These are phyloP conservation scores for Notothenia coriiceps DNA, from an alignment of 2,113 vertebrate genomes.

Conservation along the genomic window DNA sequence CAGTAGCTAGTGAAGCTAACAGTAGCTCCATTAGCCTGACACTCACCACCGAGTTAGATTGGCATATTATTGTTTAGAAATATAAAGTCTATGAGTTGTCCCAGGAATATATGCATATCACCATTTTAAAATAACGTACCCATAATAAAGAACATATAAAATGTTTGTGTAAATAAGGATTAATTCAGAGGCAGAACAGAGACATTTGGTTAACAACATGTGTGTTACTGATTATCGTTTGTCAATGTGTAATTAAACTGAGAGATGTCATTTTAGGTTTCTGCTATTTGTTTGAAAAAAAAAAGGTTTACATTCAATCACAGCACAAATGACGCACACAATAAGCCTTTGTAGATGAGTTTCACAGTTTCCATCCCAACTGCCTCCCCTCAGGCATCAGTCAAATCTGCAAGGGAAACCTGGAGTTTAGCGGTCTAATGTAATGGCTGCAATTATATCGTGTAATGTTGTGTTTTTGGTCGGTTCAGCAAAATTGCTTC, in stretches of 20 bases:
- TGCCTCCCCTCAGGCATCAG: conserved; percentile 31
- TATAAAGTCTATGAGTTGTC: neutral
- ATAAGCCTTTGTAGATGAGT: conserved; percentile 39
- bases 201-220: conserved; percentile 19
- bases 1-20: too few species aligned
- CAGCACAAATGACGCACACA: conserved; percentile 33
- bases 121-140: neutral
- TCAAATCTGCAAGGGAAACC: conserved; percentile 55
- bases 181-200: conserved; percentile 2
- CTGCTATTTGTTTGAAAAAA: conserved; percentile 24
- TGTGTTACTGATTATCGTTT: conserved; percentile 30
- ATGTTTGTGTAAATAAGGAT: neutral
- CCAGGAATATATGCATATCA: neutral
- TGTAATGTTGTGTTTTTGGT: conserved; percentile 51
- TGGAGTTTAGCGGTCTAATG: conserved; percentile 45
- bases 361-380: conserved; percentile 47
- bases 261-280: conserved; percentile 38
- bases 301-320: conserved; percentile 25
- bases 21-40: too few species aligned
- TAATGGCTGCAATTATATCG: conserved; percentile 59
- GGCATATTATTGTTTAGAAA: too few species aligned
- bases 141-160: neutral
- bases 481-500: conserved; percentile 59
- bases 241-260: conserved; percentile 53
- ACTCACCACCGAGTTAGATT: too few species aligned